These are phyloP conservation scores for Eupithecia inturbata DNA, from an alignment of 2,888 invertebrate species.

Conservation along the genomic window DNA sequence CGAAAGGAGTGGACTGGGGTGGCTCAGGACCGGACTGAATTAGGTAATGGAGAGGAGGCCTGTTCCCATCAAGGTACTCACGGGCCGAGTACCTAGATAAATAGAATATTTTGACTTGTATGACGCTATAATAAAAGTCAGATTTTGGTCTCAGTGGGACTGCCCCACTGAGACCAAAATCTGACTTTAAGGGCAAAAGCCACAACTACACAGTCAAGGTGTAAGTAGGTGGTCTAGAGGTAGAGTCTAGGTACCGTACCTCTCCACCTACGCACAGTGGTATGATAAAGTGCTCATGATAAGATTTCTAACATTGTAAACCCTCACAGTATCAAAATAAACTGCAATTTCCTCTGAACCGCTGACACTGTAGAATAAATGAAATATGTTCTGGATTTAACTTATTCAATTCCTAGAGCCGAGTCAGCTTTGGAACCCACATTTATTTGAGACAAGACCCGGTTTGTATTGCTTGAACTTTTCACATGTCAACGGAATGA, in stretches of 20 bases:
- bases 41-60: no score
- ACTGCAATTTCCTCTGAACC: slow-evolving; percentile 2
- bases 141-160: background rate
- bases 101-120: background rate
- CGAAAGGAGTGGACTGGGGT: background rate
- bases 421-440: slow-evolving; percentile 31
- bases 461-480: slow-evolving; percentile 29
- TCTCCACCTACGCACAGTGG: background rate
- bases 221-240: no score
- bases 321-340: background rate
- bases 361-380: slow-evolving; percentile 36
- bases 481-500: slow-evolving; percentile 26
- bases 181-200: no score
- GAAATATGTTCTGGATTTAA: slow-evolving; percentile 35
- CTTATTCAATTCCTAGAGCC: slow-evolving; percentile 29
- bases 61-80: no score
- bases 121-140: background rate
- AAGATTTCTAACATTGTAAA: background rate
- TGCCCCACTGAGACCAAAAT: no score
- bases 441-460: slow-evolving; percentile 24
- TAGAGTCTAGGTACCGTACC: no score
- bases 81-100: no score
- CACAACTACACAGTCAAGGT: no score
- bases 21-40: background rate
- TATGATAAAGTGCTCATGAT: background rate